Base-by-base conservation (phyloP, 2,888 invertebrate species). In the Chloroclystis v-ata region DNA sequence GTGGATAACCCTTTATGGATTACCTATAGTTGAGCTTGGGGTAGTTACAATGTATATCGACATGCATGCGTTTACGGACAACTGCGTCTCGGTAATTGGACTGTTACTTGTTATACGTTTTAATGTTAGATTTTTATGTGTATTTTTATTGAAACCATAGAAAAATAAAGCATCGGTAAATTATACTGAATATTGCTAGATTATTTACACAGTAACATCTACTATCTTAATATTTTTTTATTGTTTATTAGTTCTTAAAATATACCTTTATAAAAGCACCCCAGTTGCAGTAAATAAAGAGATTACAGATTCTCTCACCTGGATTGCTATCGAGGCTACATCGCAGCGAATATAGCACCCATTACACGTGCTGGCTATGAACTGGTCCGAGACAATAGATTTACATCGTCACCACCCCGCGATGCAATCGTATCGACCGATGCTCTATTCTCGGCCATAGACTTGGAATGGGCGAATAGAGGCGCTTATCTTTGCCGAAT, bases 1-100 rank as follows among this genome's bases (percentile, higher is more conserved):
- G 43, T 54, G 51, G 46, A 47, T 54, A 59, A 59, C 58, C 58
- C 58, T 59, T 58, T 50, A 42, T 37, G 49, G 49, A 40, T 52
- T 52, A n/a, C n/a, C n/a, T n/a, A 49, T 53, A 53, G 53, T 53
- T 47, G 40, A 28, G 49, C 44, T 38, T 40, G 43, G 47, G 45
- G 44, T 49, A 43, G 45, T 51, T 52, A 43, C 44, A 41, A 37
- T 47, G 39, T 46, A 25, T 47, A 46, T 45, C 13, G 38, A 43
- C 46, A 40, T 46, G 46, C 46, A 40, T 26, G 39, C 28, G 13
- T 49, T 49, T 24, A 50, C 38, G 45, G 46, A 33, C 43, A 46
- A 42, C 32, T 42, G 45, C 42, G 38, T 46, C 42, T 43, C 39
- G 35, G 46, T 50, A 49, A 43, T 43, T 39, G 35, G 29, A 35